Evolutionary conservation across 2,888 invertebrate genomes (phyloP), one percentile per base, ranked within the genome.

Genomic region (Acleris literana): DNA sequence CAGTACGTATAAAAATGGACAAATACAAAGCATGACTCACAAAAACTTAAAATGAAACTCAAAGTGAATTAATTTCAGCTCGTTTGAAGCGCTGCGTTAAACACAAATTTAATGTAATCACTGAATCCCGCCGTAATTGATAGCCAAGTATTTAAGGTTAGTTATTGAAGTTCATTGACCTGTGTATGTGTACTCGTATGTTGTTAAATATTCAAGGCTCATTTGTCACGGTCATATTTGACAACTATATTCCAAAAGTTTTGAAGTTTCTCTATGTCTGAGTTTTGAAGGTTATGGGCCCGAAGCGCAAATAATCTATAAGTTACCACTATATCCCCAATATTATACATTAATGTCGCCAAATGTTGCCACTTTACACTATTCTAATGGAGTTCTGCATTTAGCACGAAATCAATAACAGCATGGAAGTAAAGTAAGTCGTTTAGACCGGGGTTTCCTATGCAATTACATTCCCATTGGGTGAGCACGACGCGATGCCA

Each of bases 31-130:
- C 9, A 44, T 5, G 44, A 13, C 39, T 39, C 13, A 17, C n/a
- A 46, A 16, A 46, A 46, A n/a, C 1, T 16, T 46, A n/a, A 46
- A 17, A 46, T 46, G 46, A 46, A 17, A n/a, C 17, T 46, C 46
- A 46, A 46, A 46, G 6, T 46, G 17, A 46, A 39, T 39, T 39
- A 46, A 46, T 17, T n/a, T 17, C n/a, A 46, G 6, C 46, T 46
- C 13, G 39, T 46, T 46, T 46, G 46, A 46, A 46, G 46, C 46
- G 46, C 46, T 46, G 46, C 2, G 46, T 46, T 17, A 7, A 17
- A 46, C 46, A 46, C 46, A 46, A n/a, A 46, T 46, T 16, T 46
- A 17, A 46, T 46, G 46, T 46, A 46, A 46, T 46, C 46, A n/a
- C 46, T 17, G 17, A 17, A 46, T 46, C 46, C n/a, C n/a, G 44